A percentile compares a stretch with the other conserved stretches of the same genome.
These are phyloP conservation scores for Hydrocynus forskahlii DNA, from an alignment of 2,797 vertebrate species.

Conservation along the genomic window DNA sequence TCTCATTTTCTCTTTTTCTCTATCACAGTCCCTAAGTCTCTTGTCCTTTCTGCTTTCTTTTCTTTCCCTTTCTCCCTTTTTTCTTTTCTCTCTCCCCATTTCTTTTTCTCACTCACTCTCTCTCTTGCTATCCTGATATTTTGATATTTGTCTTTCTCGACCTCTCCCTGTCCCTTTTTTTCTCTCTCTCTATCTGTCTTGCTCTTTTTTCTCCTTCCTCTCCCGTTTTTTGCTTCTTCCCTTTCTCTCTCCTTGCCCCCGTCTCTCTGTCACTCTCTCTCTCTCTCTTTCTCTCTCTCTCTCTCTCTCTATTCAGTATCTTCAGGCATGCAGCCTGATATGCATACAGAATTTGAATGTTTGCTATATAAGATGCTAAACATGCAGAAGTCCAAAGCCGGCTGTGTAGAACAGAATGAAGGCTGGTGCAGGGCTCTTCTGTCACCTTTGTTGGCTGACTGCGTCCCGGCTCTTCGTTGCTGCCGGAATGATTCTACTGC, in stretches of 20 bases:
- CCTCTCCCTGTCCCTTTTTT: not conserved
- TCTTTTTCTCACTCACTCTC: not conserved
- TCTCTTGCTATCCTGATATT: not conserved
- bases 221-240: not conserved
- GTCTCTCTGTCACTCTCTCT: not conserved
- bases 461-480: conserved; percentile 62
- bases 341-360: conserved; percentile 62
- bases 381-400: conserved; percentile 42
- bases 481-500: conserved; percentile 73
- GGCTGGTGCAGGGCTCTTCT: conserved; percentile 65
- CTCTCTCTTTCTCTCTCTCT: not conserved
- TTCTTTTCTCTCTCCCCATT: not conserved
- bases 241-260: not conserved
- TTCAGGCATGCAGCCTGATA: conserved; percentile 58
- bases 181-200: not conserved
- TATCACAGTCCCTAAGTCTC: not conserved
- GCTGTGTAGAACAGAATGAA: conserved; percentile 60
- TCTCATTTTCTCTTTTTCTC: not conserved
- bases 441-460: conserved; percentile 67
- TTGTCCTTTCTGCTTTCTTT: not conserved
- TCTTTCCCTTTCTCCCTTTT: not conserved
- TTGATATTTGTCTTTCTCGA: not conserved
- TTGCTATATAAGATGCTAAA: conserved; percentile 52
- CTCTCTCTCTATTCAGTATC: not conserved
- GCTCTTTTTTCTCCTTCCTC: not conserved